Evolutionary conservation across 2,797 vertebrate genomes (phyloP).

Genomic region (Typhlichthys eigenmanni): DNA sequence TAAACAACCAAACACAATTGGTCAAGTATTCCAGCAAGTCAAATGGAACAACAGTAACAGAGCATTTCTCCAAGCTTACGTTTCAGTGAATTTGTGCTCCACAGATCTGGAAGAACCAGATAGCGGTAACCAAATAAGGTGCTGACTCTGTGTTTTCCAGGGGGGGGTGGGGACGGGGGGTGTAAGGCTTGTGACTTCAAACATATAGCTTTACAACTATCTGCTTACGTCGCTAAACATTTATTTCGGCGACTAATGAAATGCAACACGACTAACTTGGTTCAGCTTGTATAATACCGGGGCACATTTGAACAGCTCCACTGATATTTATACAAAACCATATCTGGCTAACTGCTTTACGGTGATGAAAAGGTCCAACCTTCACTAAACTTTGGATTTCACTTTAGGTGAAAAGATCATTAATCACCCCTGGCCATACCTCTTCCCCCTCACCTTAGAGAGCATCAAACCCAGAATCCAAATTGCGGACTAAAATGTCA

Average conservation of each 20-base stretch:
- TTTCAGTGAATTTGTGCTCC: neutral
- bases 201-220: neutral
- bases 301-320: too few relatives aligned
- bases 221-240: constrained; percentile 5
- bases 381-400: constrained; percentile 26
- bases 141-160: constrained; percentile 19
- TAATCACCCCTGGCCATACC: constrained; percentile 30
- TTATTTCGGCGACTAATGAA: neutral
- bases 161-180: too few relatives aligned
- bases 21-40: too few relatives aligned
- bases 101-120: constrained; percentile 25
- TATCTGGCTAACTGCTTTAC: constrained; percentile 28
- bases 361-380: constrained; percentile 31
- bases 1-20: too few relatives aligned
- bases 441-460: constrained; percentile 18
- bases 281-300: too few relatives aligned
- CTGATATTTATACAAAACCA: constrained; percentile 14
- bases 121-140: constrained; percentile 22
- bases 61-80: too few relatives aligned
- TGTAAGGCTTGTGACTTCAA: constrained; percentile 10
- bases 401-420: constrained; percentile 45
- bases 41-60: too few relatives aligned
- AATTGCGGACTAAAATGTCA: constrained; percentile 25
- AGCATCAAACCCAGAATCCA: constrained; percentile 34
- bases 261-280: neutral